Evolutionary conservation across 2,113 vertebrate species (phyloP).

Genomic region (Jaculus jaculus): DNA sequence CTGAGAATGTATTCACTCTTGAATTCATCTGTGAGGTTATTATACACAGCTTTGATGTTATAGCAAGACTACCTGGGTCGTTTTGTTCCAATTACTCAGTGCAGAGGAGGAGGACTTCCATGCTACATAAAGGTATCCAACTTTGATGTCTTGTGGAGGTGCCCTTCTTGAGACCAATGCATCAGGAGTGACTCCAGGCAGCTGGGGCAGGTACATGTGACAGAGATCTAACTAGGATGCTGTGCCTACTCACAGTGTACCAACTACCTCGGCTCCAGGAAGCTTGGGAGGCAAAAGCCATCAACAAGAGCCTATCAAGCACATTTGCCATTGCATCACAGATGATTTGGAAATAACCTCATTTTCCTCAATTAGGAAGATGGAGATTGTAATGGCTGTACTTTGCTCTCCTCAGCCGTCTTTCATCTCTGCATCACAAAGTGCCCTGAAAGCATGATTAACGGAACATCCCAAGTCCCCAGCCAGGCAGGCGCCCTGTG

Average conservation of each 20-base stretch:
- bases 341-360: conserved; percentile 78
- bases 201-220: conserved; percentile 31
- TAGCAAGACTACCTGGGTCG: conserved; percentile 80
- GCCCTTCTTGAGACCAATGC: conserved; percentile 49
- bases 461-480: conserved; percentile 45
- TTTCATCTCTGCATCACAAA: conserved; percentile 77
- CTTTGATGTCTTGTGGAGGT: conserved; percentile 80
- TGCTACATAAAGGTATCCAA: conserved; percentile 61
- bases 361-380: conserved; percentile 83
- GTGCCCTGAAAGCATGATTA: conserved; percentile 77
- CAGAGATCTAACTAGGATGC: conserved; percentile 1
- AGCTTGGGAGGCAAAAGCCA: neutral
- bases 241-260: rapidly evolving
- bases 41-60: conserved; percentile 83
- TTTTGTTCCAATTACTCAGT: conserved; percentile 85
- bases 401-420: conserved; percentile 75
- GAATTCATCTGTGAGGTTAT: conserved; percentile 80
- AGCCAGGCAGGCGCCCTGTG: conserved; percentile 50
- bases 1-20: conserved; percentile 73
- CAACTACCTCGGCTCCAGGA: neutral
- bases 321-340: conserved; percentile 66
- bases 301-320: conserved; percentile 15
- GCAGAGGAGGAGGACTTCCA: conserved; percentile 80
- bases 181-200: conserved; percentile 50
- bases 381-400: conserved; percentile 74